Evolutionary conservation across 2,113 vertebrate species (phyloP), one percentile per base, ranked within the genome.

Genomic region (Catharus bicknelli): DNA sequence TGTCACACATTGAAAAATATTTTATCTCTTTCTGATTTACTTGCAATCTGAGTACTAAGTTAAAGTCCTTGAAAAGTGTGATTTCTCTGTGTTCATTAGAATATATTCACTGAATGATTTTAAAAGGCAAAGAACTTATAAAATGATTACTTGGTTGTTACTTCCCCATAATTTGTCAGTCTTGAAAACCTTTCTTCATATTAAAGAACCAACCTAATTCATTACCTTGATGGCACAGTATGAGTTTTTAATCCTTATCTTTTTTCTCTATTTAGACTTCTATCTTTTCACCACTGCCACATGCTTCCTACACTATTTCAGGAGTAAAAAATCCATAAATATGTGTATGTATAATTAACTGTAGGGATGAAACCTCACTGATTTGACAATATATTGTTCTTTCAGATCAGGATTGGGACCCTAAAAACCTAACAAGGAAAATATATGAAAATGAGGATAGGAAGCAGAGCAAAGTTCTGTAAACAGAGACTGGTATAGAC

Each of bases 171-270:
- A 70, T 62, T 88, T 75, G 2, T 54, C n/a, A 32, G 7, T 48
- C 16, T 90, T 69, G 16, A 57, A 90, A 85, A 61, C 13, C 13
- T 69, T 47, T 16, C 14, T 53, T 75, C 48, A 27, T 43, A 47
- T 0, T 75, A 48, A 70, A 62, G 18, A 83, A 48, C 0, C 0
- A 74, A 73, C 7, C 9, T 34, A 34, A 26, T 36, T 58, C 3
- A 4, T 88, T 70, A 25, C 19, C 16, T 75, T 54, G 77, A 50
- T 62, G 79, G 10, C 18, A 62, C 20, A 69, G 16, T 27, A 47
- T 47, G 23, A 66, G 13, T 23, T 64, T 69, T 57, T 57, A 17
- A 34, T 62, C n/a, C 20, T 66, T 66, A 42, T 9, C 3, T 66
- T 69, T 63, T 55, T 55, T 57, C 25, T 79, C 16, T 50, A 1